phyloP scores from a whole-genome alignment of 2,888 invertebrate species.

The Rhagophthalmus giganteus region DNA sequence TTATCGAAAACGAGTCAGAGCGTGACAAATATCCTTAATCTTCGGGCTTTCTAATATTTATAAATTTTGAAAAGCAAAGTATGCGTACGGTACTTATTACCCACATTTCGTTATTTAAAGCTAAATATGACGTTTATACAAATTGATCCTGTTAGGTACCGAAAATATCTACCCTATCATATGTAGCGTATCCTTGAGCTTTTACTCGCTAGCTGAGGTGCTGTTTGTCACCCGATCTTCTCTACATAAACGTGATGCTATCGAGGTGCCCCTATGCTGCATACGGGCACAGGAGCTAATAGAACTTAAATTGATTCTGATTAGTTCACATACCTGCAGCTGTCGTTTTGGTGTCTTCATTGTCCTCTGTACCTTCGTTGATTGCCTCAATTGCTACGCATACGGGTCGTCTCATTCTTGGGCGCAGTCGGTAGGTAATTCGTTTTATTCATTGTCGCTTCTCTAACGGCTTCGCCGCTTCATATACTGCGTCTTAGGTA shows the following conservation, averaged over 20 bases:
- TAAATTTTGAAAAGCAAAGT: too few relatives aligned
- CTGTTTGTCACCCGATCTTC: constrained; percentile 36
- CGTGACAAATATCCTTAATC: constrained; percentile 2
- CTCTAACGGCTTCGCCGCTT: constrained; percentile 14
- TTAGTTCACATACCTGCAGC: constrained; percentile 56
- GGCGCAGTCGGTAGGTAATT: constrained; percentile 24
- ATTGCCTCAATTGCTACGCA: constrained; percentile 46
- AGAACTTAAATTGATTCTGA: constrained; percentile 56
- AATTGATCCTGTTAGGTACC: constrained; percentile 17
- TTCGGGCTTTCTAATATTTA: not conserved
- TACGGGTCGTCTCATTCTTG: constrained; percentile 40
- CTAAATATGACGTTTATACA: constrained; percentile 7
- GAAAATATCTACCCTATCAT: constrained; percentile 21
- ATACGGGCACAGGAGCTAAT: constrained; percentile 51
- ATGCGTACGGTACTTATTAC: constrained; percentile 4
- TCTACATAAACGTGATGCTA: constrained; percentile 32
- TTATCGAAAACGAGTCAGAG: constrained; percentile 8
- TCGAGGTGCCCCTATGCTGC: constrained; percentile 49
- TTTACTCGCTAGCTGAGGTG: constrained; percentile 31
- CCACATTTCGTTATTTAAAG: constrained; percentile 10
- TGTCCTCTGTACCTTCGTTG: constrained; percentile 40
- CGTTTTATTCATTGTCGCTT: constrained; percentile 25
- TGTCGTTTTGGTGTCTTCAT: constrained; percentile 47
- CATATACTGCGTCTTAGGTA: constrained; percentile 1
- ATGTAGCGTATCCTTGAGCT: constrained; percentile 18